Base-by-base conservation (phyloP, 1,140 invertebrate species). In the Zaprionus taronus region DNA sequence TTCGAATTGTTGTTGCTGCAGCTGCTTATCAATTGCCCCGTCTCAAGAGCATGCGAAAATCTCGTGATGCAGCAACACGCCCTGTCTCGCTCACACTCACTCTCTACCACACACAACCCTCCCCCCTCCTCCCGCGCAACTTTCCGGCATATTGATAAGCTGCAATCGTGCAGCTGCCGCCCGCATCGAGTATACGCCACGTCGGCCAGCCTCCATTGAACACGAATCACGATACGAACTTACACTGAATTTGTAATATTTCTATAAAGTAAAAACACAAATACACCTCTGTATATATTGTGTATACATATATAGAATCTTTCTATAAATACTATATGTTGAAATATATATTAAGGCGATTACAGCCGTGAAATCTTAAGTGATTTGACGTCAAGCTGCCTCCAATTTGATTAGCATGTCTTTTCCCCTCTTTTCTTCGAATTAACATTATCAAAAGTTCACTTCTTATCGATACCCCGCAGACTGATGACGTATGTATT, bases 161-260 rank as follows among this genome's bases (percentile, higher is more conserved):
- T n/a, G 26, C 22, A 24, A 47, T 36, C 15, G 61, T 57, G 22
- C 69, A 65, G 61, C 61, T 64, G 58, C 31, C 36, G 20, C 56
- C n/a, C 28, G 36, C 22, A 76, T 80, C 47, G 58, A 61, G 79
- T 76, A 80, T 80, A 80, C 77, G 79, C 77, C 78, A 15, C 70
- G 20, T 34, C 14, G 41, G 17, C 9, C 55, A 17, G 34, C 64
- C 55, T 51, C 34, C 14, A 28, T 9, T 24, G 24, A 64, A 41
- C 53, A 28, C 17, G 1, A 55, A 55, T 41, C 24, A 15, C 14
- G 53, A 56, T 56, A 51, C 26, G 53, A 26, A n/a, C 53, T n/a
- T 28, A 4, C 6, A 56, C 24, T 31, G 11, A 51, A 51, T 22
- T 51, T 51, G 24, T 56, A 24, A 56, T 24, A 56, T 28, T 56